Percentiles rank a stretch among this genome's conserved stretches.
phyloP scores from a whole-genome alignment of 2,113 vertebrate species.

The Theristicus caerulescens region DNA sequence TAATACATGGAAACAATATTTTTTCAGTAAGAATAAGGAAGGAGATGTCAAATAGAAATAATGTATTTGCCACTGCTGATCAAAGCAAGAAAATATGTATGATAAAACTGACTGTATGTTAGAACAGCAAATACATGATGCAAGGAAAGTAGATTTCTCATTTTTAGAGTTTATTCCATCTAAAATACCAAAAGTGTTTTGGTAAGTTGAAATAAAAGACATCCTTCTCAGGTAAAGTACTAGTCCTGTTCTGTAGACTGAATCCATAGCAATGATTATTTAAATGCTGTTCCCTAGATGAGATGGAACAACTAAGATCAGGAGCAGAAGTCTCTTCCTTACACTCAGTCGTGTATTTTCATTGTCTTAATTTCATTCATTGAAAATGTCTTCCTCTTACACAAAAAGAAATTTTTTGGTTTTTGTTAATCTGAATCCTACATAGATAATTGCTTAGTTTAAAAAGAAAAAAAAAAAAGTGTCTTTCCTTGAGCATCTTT shows the following conservation, averaged over 20 bases:
- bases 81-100: not conserved
- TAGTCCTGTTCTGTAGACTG: not conserved
- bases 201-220: not conserved
- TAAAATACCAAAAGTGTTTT: not conserved
- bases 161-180: not conserved
- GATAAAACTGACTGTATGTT: not conserved
- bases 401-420: too few relatives aligned
- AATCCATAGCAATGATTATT: not conserved
- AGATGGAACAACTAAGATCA: not conserved
- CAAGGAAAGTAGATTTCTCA: not conserved
- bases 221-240: not conserved
- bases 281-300: not conserved
- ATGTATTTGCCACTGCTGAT: not conserved
- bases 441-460: not conserved
- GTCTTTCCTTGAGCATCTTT: not conserved
- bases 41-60: not conserved
- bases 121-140: not conserved
- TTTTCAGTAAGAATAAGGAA: not conserved
- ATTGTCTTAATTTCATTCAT: not conserved
- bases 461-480: not conserved
- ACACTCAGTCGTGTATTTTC: not conserved
- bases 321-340: not conserved
- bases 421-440: not conserved
- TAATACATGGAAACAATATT: not conserved
- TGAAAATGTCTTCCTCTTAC: not conserved